A percentile compares a stretch with the other conserved stretches of the same genome.
These are phyloP conservation scores for Triplophysa rosa DNA, from an alignment of 2,113 vertebrate genomes.

Conservation along the genomic window DNA sequence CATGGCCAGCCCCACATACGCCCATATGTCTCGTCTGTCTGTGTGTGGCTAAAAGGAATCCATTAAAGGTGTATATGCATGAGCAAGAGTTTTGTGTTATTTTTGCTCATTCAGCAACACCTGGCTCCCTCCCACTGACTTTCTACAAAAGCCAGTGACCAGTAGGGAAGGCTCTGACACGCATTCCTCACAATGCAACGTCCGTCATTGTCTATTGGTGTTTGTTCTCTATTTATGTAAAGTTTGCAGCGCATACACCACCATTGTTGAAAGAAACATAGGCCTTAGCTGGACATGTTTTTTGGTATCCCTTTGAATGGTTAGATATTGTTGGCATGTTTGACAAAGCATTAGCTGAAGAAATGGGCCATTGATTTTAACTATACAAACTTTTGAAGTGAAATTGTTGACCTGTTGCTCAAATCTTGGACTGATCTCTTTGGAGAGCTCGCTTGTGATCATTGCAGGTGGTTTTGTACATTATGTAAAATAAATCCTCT, in stretches of 20 bases:
- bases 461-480: not conserved
- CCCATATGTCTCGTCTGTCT: not conserved
- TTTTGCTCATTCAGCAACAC: constrained; percentile 31
- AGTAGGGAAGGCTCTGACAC: constrained; percentile 9
- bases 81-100: not conserved
- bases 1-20: not conserved
- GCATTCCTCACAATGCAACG: constrained; percentile 13
- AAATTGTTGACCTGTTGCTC: not conserved
- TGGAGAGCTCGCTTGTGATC: not conserved
- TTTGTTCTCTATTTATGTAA: not conserved
- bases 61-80: not conserved
- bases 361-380: not conserved
- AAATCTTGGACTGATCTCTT: not conserved
- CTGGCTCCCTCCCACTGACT: not conserved
- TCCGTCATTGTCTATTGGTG: not conserved
- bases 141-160: constrained; percentile 8
- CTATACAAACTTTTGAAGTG: not conserved
- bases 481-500: not conserved
- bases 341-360: not conserved
- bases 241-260: not conserved
- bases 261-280: constrained; percentile 15
- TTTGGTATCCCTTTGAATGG: not conserved
- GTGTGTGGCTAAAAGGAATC: not conserved
- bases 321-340: constrained; percentile 3
- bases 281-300: not conserved